Base-by-base conservation (phyloP, 2,888 invertebrate species). In the Dryocosmus kuriphilus region DNA sequence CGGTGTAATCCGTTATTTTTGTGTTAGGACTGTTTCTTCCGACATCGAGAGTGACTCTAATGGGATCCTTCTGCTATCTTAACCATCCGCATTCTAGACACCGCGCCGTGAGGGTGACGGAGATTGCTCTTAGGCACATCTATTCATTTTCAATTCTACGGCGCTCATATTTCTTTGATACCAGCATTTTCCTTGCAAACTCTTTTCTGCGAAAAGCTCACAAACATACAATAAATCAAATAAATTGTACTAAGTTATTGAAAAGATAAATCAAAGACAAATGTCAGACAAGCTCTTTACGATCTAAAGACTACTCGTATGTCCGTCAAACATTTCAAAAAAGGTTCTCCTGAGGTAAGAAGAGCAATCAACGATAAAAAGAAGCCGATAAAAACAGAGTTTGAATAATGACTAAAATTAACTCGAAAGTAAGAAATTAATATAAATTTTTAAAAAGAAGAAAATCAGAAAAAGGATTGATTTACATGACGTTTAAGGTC, bases 1-100 rank as follows among this genome's bases (percentile, higher is more conserved):
- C 41, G 41, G 65, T 65, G 41, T 65, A 65, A 65, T 65, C 41
- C 65, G 65, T 65, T 65, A 65, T 41, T 65, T 65, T 65, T 65
- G 24, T 65, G 41, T 65, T 65, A 41, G 24, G 24, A 24, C 65
- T 22, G 38, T 41, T 24, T 24, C 65, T 41, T 38, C 16, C 14
- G 41, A 41, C 65, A 16, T 41, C 65, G 19, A 62, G 65, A 65
- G 65, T 65, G 65, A 65, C 65, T 65, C 41, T 65, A 65, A 65
- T 65, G 16, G 65, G 65, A 65, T 65, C 65, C 41, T 65, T 38
- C 65, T 65, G 41, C 65, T 65, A 65, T 65, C 65, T 38, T 63
- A 63, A 63, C 63, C 63, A 38, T 63, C 63, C 38, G 63, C 63
- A 63, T 62, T 63, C 63, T 63, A 63, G 22, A 63, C 35, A 41